Evolutionary conservation across 2,797 vertebrate genomes (phyloP).

Genomic region (Lacerta agilis): DNA sequence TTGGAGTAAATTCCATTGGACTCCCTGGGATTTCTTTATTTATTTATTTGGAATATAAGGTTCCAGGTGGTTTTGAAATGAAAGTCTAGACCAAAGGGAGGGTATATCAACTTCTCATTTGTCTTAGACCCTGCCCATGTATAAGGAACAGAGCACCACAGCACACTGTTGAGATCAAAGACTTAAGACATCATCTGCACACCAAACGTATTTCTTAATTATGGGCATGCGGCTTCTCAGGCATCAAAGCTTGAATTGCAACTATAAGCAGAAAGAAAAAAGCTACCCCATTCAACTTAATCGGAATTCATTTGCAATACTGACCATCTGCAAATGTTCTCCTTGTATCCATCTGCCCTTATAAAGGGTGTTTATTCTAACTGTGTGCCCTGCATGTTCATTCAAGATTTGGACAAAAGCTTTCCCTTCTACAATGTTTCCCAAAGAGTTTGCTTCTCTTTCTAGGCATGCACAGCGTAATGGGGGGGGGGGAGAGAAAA

Average conservation of each 20-base stretch:
- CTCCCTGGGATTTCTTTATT: neutral
- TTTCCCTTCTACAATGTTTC: conserved; percentile 58
- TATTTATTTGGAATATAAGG: neutral
- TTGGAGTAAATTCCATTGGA: neutral
- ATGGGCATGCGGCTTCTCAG: neutral
- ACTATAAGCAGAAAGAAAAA: conserved; percentile 45
- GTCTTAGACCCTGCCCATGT: neutral
- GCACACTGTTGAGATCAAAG: neutral
- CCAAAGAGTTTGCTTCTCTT: conserved; percentile 56
- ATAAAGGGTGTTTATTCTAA: conserved; percentile 38
- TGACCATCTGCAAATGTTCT: conserved; percentile 45
- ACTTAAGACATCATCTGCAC: neutral
- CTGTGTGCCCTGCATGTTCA: conserved; percentile 11
- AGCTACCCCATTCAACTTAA: conserved; percentile 4
- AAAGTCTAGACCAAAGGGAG: neutral
- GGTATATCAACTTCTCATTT: neutral
- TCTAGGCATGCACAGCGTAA: conserved; percentile 69
- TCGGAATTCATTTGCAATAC: conserved; percentile 38
- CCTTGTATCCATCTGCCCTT: conserved; percentile 18
- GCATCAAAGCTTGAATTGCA: neutral
- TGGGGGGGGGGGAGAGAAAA: conserved; percentile 56
- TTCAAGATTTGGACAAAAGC: conserved; percentile 52
- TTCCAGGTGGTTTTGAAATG: neutral
- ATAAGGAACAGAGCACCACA: neutral
- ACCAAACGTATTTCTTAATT: neutral